Evolutionary conservation across 2,113 vertebrate species (phyloP).

Genomic region (Malurus elegans): DNA sequence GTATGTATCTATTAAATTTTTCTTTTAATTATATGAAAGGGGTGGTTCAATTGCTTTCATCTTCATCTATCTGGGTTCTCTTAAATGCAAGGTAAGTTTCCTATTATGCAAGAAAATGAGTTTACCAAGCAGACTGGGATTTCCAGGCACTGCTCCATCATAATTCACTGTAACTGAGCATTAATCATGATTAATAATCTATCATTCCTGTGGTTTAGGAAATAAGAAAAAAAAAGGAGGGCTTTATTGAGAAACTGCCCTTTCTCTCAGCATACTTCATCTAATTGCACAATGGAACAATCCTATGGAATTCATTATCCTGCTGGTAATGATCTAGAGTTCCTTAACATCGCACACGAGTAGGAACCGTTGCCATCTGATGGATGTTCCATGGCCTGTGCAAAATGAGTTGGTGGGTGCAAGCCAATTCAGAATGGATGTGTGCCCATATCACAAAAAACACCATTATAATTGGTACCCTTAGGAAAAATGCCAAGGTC

Average conservation of each 20-base stretch:
- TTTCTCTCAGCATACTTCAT: not conserved
- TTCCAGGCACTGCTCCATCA: not conserved
- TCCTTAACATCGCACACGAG: not conserved
- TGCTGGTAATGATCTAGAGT: conserved; percentile 22
- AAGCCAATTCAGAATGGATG: conserved; percentile 51
- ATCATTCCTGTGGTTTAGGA: not conserved
- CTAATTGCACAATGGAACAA: not conserved
- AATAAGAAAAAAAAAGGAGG: not conserved
- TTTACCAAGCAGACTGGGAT: conserved; percentile 19
- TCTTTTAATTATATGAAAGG: not conserved
- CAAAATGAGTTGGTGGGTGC: conserved; percentile 46
- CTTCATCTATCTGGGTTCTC: not conserved
- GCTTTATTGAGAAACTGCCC: conserved; percentile 1
- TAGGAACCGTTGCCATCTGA: conserved; percentile 29
- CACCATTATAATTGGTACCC: conserved; percentile 39
- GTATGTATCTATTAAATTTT: not conserved
- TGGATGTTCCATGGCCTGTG: conserved; percentile 30
- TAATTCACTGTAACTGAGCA: conserved; percentile 16
- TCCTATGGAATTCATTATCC: conserved; percentile 20
- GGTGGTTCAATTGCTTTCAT: not conserved
- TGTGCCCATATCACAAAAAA: conserved; percentile 46
- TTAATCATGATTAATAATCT: conserved; percentile 49
- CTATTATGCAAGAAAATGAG: not conserved
- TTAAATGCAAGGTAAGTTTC: not conserved
- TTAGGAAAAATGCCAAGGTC: conserved; percentile 38